Conservation (phyloP, 2,888 invertebrate species). For the Platerodrilus igneus region DNA sequence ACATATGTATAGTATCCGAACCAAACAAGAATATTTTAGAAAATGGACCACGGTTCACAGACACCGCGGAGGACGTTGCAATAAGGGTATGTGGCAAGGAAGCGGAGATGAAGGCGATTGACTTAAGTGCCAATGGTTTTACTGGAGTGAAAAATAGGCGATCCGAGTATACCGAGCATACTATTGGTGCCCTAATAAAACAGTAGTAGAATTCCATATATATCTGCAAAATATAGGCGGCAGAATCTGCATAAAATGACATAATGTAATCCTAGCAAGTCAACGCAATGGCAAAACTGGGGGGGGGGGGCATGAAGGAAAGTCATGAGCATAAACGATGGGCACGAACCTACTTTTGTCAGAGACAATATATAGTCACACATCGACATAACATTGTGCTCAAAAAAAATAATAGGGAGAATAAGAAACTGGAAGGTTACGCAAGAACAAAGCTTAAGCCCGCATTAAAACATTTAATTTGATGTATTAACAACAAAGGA, state of each 20-base stretch:
- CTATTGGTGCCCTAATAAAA: slow-evolving; percentile 4
- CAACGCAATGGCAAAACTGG: background rate
- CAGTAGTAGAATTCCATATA: background rate
- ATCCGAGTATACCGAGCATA: background rate
- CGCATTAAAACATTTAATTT: slow-evolving; percentile 2
- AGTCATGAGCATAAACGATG: background rate
- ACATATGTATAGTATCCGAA: slow-evolving; percentile 1
- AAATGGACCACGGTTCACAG: background rate
- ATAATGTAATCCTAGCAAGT: background rate
- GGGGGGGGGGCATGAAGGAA: background rate
- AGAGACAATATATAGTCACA: background rate
- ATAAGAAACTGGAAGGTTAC: background rate
- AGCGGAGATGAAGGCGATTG: no score
- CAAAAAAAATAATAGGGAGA: background rate
- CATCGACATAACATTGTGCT: background rate
- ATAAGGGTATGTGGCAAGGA: no score
- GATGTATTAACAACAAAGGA: background rate
- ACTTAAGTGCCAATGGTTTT: background rate
- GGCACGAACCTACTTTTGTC: background rate
- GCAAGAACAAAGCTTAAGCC: background rate
- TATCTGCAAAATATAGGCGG: background rate
- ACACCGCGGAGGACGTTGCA: background rate
- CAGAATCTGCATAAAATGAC: background rate
- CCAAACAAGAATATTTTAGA: background rate
- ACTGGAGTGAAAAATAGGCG: background rate